A percentile compares a stretch with the other conserved stretches of the same genome.
phyloP scores from a whole-genome alignment of 2,113 vertebrate species.

The Nothoprocta perdicaria region DNA sequence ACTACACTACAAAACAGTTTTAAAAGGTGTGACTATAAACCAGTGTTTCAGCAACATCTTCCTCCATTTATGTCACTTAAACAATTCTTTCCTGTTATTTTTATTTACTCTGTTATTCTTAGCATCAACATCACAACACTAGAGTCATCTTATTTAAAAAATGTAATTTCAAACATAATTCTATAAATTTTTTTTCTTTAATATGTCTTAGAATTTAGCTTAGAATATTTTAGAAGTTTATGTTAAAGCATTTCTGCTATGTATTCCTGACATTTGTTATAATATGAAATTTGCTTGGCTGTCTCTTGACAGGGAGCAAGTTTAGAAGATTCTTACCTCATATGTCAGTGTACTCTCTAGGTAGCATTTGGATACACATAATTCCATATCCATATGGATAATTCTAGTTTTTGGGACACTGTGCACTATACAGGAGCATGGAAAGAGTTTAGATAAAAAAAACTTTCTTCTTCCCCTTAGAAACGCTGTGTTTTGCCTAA shows the following conservation, averaged over 20 bases:
- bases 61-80: neutral
- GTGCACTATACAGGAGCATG: neutral
- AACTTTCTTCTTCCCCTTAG: neutral
- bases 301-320: neutral
- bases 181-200: neutral
- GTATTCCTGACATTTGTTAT: neutral
- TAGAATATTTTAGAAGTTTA: neutral
- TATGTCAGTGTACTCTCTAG: neutral
- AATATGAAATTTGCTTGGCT: neutral
- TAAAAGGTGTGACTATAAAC: neutral
- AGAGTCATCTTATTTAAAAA: neutral
- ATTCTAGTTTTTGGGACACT: neutral
- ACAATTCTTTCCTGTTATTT: neutral
- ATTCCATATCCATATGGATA: neutral
- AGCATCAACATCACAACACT: rapidly evolving
- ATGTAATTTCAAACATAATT: neutral
- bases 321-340: neutral
- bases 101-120: neutral
- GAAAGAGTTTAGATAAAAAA: neutral
- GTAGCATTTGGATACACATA: neutral
- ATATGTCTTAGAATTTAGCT: neutral
- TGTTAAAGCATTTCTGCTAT: neutral
- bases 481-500: neutral
- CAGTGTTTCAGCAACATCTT: neutral
- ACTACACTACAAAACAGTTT: neutral